Conservation (phyloP, 1,140 invertebrate genomes). For the Drosophila lacteicornis region DNA sequence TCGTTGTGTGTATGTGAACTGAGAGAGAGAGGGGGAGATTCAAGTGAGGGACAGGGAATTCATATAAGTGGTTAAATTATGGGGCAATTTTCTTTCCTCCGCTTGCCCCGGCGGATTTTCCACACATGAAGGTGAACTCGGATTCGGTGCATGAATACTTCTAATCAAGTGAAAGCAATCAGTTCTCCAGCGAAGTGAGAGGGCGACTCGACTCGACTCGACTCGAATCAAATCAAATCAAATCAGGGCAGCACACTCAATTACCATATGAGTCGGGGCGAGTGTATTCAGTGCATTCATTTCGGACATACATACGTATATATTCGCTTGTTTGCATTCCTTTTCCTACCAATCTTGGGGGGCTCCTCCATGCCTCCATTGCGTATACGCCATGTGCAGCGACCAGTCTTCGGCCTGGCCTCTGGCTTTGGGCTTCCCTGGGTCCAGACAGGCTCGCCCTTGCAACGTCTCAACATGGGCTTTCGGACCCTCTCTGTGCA, state of each 20-base stretch:
- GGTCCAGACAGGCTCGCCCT: conserved; percentile 36
- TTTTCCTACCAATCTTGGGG: conserved; percentile 16
- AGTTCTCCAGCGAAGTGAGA: conserved; percentile 32
- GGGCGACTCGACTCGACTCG: conserved; percentile 5
- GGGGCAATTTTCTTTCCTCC: neutral
- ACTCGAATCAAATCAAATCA: conserved; percentile 31
- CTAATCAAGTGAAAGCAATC: conserved; percentile 44
- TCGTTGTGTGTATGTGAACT: too few relatives aligned
- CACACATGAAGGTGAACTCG: conserved; percentile 4
- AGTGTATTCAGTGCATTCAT: conserved; percentile 36
- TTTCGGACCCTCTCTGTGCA: conserved; percentile 1
- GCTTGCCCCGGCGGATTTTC: neutral
- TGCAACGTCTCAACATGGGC: conserved; percentile 26
- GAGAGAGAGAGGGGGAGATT: too few relatives aligned
- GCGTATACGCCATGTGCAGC: conserved; percentile 33
- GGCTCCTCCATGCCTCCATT: neutral
- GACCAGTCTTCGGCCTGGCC: neutral
- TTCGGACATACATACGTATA: conserved; percentile 12
- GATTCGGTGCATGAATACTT: conserved; percentile 37
- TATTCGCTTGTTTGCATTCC: conserved; percentile 15
- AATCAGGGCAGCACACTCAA: conserved; percentile 43
- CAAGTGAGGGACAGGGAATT: neutral
- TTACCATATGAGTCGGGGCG: conserved; percentile 37
- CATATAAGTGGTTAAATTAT: conserved; percentile 16
- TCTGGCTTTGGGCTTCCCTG: neutral